Evolutionary conservation across 1,140 invertebrate genomes (phyloP), one percentile per base, ranked within the genome.

Genomic region (Mylabris phalerata): DNA sequence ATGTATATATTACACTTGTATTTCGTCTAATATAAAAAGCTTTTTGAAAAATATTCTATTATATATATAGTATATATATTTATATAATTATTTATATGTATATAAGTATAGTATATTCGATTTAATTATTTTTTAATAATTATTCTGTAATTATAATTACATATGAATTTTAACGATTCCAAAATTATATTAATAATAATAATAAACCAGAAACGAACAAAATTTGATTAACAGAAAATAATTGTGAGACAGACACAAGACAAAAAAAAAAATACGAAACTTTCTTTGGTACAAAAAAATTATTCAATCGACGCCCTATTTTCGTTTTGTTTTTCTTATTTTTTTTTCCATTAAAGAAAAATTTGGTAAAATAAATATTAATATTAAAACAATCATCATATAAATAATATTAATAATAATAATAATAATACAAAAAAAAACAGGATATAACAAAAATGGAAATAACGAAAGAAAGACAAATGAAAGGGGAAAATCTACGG

Each of bases 21-120:
- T 19, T 32, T 32, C 7, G 32, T 32, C 58, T 60, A 60, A 54
- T 60, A 60, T 60, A 60, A 60, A 60, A 60, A 60, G 58, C 58
- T 60, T 55, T 48, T 54, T 60, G 58, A 60, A 60, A 60, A 60
- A 60, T 60, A 60, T 60, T 55, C 48, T 48, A 48, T 54, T 60
- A 44, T 55, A 48, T 48, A 9, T 52, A 46, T 52, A 52, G 43
- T 13, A 27, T 54, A 46, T 43, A 44, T 54, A 54, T 46, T 32
- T 32, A 32, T 32, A 32, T 32, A 32, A 54, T 54, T 39, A 9
- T 26, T 32, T n/a, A 26, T 46, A n/a, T 24, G 9, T 41, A 41
- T 32, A 45, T 50, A 59, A 46, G 38, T 24, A 38, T 51, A 51
- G 19, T 25, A 50, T 38, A 58, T 42, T 26, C 39, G 32, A 46